Conservation (phyloP, 2,797 vertebrate species). For the Pitangus sulphuratus region DNA sequence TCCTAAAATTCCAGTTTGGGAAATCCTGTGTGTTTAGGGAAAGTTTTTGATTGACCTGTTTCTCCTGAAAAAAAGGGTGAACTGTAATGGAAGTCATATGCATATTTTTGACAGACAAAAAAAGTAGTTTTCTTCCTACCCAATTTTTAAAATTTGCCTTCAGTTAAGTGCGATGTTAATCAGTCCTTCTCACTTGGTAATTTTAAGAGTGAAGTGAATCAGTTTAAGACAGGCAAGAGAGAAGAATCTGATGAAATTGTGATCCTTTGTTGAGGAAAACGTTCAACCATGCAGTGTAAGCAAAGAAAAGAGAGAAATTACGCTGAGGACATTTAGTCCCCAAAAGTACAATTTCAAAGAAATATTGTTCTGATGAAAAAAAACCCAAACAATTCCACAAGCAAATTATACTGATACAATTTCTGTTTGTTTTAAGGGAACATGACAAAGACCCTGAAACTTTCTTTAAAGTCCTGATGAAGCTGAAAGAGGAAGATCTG, state of each 20-base stretch:
- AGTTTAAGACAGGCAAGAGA: background rate
- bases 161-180: background rate
- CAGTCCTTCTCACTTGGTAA: background rate
- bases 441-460: constrained; percentile 95
- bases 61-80: background rate
- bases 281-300: background rate
- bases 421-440: constrained; percentile 94
- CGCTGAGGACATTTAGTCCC: background rate
- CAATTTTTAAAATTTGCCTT: background rate
- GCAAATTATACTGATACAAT: constrained; percentile 46
- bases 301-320: background rate
- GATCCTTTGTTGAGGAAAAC: background rate
- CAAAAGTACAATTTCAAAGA: background rate
- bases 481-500: constrained; percentile 81
- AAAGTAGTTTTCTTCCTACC: background rate
- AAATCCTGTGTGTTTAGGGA: background rate
- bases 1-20: background rate
- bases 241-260: background rate
- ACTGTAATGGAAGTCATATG: accelerated
- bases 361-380: background rate
- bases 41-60: background rate
- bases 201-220: background rate
- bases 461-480: constrained; percentile 91
- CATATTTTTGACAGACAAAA: background rate
- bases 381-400: background rate